Evolutionary conservation across 2,888 invertebrate species (phyloP).

Genomic region (Drosophila lutescens): DNA sequence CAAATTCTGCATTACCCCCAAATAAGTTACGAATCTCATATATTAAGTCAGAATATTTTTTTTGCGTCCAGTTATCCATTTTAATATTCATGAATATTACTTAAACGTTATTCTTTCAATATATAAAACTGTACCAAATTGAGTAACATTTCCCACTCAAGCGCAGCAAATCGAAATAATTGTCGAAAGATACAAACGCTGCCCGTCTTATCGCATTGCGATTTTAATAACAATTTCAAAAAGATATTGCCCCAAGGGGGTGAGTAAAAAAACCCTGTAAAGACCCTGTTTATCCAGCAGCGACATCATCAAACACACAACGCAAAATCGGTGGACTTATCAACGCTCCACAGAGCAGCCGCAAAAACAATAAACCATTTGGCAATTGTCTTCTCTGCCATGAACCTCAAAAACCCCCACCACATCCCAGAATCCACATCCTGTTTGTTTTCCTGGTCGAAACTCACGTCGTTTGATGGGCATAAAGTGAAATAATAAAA

Average conservation of each 20-base stretch:
- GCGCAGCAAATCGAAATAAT: conserved; percentile 64
- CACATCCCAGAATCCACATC: conserved; percentile 12
- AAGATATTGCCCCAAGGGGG: conserved; percentile 60
- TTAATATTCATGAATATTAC: too few relatives aligned
- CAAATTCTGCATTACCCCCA: too few relatives aligned
- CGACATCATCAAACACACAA: conserved; percentile 38
- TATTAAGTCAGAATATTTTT: too few relatives aligned
- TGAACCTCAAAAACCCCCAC: conserved; percentile 2
- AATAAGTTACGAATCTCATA: too few relatives aligned
- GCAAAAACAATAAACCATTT: conserved; percentile 66
- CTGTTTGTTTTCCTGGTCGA: conserved; percentile 35
- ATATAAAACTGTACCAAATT: conserved; percentile 6
- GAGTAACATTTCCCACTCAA: conserved; percentile 22
- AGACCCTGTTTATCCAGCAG: conserved; percentile 33
- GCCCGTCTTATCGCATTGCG: conserved; percentile 60
- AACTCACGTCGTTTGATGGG: conserved; percentile 45
- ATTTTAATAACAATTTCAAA: conserved; percentile 71
- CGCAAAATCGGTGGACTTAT: conserved; percentile 52
- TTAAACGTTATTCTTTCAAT: too few relatives aligned
- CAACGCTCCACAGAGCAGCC: conserved; percentile 47
- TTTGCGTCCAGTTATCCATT: too few relatives aligned
- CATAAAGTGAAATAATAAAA: conserved; percentile 76
- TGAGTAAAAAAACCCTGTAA: conserved; percentile 1
- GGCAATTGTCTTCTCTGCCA: conserved; percentile 64
- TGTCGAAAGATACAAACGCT: conserved; percentile 36